phyloP scores from a whole-genome alignment of 2,113 vertebrate genomes.

The Electrona antarctica region DNA sequence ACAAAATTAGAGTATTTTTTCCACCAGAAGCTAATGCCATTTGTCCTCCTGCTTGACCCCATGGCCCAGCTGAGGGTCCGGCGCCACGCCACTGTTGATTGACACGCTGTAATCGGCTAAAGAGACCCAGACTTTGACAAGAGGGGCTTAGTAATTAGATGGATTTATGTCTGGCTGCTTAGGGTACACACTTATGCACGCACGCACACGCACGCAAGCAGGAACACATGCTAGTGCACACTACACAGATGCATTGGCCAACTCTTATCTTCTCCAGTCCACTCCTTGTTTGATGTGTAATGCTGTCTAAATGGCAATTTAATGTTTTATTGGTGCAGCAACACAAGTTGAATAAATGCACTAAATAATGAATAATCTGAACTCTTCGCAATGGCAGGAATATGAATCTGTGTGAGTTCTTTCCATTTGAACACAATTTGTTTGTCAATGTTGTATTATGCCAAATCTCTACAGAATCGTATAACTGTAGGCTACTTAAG shows the following conservation, averaged over 20 bases:
- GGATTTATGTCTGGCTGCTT: constrained; percentile 27
- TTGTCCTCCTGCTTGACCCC: constrained; percentile 17
- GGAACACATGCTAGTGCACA: neutral
- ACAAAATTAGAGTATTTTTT: too few species aligned
- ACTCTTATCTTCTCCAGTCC: neutral
- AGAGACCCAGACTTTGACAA: constrained; percentile 27
- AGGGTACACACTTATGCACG: neutral
- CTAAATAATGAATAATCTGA: neutral
- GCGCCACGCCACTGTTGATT: constrained; percentile 17
- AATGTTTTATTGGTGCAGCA: neutral
- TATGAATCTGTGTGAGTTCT: too few species aligned
- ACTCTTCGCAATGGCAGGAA: neutral
- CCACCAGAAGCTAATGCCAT: neutral
- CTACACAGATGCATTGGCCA: too few species aligned
- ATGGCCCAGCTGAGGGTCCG: neutral
- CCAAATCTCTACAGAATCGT: too few species aligned
- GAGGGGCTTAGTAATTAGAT: constrained; percentile 52
- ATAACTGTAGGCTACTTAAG: too few species aligned
- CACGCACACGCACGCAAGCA: neutral
- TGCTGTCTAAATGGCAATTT: neutral
- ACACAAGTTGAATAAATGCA: neutral
- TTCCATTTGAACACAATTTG: neutral
- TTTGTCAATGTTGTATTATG: too few species aligned
- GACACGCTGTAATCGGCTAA: constrained; percentile 40
- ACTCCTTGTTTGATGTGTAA: constrained; percentile 1